phyloP scores from a whole-genome alignment of 2,888 invertebrate genomes.

The Punctoribates punctum region DNA sequence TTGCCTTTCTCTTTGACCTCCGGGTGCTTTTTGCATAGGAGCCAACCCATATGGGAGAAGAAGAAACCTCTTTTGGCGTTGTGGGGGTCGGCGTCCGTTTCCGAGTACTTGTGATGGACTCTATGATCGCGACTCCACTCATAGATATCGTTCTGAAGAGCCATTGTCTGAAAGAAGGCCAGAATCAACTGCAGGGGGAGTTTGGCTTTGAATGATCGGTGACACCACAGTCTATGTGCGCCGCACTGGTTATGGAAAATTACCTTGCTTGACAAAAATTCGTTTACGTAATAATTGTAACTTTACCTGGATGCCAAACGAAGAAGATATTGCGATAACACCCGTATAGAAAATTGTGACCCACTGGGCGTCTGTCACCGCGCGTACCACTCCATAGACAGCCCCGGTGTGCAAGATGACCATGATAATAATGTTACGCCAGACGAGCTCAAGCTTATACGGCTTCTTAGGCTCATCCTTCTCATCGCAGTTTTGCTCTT shows the following conservation, averaged over 20 bases:
- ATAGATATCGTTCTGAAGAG: conserved; percentile 37
- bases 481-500: too few relatives aligned
- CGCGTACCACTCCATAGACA: conserved; percentile 38
- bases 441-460: conserved; percentile 1
- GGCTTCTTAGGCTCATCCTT: too few relatives aligned
- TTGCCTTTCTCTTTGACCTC: conserved; percentile 43
- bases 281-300: background rate
- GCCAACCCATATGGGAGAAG: conserved; percentile 47
- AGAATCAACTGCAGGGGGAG: background rate
- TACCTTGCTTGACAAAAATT: background rate
- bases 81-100: conserved; percentile 47
- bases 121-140: conserved; percentile 46
- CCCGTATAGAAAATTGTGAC: conserved; percentile 45
- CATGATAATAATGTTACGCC: conserved; percentile 39
- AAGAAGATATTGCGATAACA: conserved; percentile 51
- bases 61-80: conserved; percentile 47
- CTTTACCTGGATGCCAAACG: conserved; percentile 57
- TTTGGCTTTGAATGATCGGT: conserved; percentile 50
- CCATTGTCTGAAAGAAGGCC: too few relatives aligned
- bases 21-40: conserved; percentile 45
- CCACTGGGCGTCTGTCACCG: conserved; percentile 27
- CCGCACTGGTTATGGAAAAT: conserved; percentile 49
- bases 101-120: conserved; percentile 45
- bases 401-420: conserved; percentile 34
- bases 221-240: conserved; percentile 58